A percentile compares a stretch with the other conserved stretches of the same genome.
phyloP scores from a whole-genome alignment of 2,113 vertebrate species.

The Centropus bengalensis region DNA sequence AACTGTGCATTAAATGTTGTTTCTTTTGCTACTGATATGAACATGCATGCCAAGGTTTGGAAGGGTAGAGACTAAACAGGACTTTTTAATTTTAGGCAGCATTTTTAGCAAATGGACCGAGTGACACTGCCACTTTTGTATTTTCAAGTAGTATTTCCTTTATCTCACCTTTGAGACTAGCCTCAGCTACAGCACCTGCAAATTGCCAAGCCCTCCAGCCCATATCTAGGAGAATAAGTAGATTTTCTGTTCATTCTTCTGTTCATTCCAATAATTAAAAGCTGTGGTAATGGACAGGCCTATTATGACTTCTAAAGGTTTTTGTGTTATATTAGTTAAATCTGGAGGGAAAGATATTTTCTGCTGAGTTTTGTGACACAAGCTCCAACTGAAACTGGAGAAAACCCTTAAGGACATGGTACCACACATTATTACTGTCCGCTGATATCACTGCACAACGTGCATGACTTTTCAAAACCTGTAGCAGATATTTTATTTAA shows the following conservation, averaged over 20 bases:
- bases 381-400: not conserved
- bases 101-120: not conserved
- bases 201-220: not conserved
- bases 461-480: not conserved
- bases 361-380: not conserved
- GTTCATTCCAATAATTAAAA: not conserved
- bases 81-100: not conserved
- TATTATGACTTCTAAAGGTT: not conserved
- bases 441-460: not conserved
- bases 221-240: not conserved
- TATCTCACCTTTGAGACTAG: not conserved
- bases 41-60: not conserved
- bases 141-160: not conserved
- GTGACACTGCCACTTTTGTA: not conserved
- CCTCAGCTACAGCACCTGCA: not conserved
- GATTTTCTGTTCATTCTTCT: not conserved
- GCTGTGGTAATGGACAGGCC: not conserved
- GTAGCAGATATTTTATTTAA: not conserved
- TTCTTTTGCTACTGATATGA: conserved; percentile 24
- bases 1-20: not conserved
- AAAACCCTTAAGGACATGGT: not conserved
- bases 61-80: not conserved
- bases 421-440: not conserved
- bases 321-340: not conserved
- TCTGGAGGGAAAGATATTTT: not conserved